A percentile compares a stretch with the other conserved stretches of the same genome.
These are phyloP conservation scores for Triplophysa bombifrons DNA, from an alignment of 2,797 vertebrate genomes.

Conservation along the genomic window DNA sequence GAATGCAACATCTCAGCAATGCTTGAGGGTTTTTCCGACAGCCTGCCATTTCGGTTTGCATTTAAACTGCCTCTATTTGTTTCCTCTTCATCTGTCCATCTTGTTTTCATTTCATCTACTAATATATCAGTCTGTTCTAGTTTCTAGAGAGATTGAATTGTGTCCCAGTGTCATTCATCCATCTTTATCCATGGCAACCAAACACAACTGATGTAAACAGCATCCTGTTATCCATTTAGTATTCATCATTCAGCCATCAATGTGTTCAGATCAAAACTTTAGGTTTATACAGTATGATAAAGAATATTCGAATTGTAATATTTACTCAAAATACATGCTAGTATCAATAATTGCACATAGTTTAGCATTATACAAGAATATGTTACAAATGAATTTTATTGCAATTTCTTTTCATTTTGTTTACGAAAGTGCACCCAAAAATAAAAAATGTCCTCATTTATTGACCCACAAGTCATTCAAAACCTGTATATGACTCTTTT, in stretches of 20 bases:
- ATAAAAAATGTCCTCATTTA: too few species aligned
- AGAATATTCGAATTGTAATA: background rate
- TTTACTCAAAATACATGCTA: background rate
- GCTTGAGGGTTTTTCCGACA: background rate
- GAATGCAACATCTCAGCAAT: too few species aligned
- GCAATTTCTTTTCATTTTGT: too few species aligned
- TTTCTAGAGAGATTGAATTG: constrained; percentile 4
- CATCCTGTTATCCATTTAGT: background rate
- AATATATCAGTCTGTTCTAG: constrained; percentile 15
- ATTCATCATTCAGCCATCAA: background rate
- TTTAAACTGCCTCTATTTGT: background rate
- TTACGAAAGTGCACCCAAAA: too few species aligned
- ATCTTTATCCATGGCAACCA: constrained; percentile 8
- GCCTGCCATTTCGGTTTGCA: background rate
- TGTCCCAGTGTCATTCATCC: constrained; percentile 7
- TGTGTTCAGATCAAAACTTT: background rate
- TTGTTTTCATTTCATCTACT: constrained; percentile 2
- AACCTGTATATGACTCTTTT: too few species aligned
- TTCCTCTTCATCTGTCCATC: background rate
- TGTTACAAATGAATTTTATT: too few species aligned
- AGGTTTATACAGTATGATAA: background rate
- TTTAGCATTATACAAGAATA: too few species aligned
- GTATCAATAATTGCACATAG: too few species aligned
- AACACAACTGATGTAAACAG: constrained; percentile 21
- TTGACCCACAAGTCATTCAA: too few species aligned